phyloP scores from a whole-genome alignment of 1,140 invertebrate genomes.

The Nebria ingens region DNA sequence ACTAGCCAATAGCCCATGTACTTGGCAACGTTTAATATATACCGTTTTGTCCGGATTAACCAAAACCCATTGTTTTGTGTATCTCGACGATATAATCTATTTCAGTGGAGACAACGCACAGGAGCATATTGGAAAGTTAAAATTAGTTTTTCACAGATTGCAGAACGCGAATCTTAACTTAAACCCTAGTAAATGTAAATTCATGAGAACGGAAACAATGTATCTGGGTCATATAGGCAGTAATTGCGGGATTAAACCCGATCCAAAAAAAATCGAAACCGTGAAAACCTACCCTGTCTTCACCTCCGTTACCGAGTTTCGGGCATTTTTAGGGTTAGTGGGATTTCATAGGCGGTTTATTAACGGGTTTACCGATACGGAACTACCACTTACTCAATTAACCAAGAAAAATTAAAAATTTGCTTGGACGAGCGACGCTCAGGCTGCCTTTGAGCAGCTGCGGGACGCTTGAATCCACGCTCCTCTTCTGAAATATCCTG shows the following conservation, averaged over 20 bases:
- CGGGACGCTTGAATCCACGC: constrained; percentile 14
- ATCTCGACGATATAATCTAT: constrained; percentile 21
- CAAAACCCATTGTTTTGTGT: constrained; percentile 17
- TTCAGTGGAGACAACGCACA: constrained; percentile 13
- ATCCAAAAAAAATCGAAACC: too few species aligned
- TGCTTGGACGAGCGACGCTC: not conserved
- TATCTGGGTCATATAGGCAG: too few species aligned
- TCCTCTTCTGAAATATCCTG: constrained; percentile 20
- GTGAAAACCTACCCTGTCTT: too few species aligned
- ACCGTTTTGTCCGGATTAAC: constrained; percentile 14
- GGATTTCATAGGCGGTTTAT: constrained; percentile 24
- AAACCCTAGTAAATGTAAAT: constrained; percentile 36
- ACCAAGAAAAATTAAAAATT: constrained; percentile 10
- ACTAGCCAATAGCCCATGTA: constrained; percentile 2
- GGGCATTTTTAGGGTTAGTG: constrained; percentile 23
- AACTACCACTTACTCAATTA: constrained; percentile 19
- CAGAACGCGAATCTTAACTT: constrained; percentile 30
- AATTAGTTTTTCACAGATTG: constrained; percentile 22
- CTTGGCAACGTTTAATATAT: constrained; percentile 13
- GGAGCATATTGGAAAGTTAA: constrained; percentile 26
- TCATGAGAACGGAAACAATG: constrained; percentile 15
- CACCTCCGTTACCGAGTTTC: too few species aligned
- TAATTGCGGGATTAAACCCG: too few species aligned
- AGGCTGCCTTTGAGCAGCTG: constrained; percentile 10
- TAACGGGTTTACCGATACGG: constrained; percentile 16